Evolutionary conservation across 2,113 vertebrate species (phyloP).

Genomic region (Burhinus bistriatus): DNA sequence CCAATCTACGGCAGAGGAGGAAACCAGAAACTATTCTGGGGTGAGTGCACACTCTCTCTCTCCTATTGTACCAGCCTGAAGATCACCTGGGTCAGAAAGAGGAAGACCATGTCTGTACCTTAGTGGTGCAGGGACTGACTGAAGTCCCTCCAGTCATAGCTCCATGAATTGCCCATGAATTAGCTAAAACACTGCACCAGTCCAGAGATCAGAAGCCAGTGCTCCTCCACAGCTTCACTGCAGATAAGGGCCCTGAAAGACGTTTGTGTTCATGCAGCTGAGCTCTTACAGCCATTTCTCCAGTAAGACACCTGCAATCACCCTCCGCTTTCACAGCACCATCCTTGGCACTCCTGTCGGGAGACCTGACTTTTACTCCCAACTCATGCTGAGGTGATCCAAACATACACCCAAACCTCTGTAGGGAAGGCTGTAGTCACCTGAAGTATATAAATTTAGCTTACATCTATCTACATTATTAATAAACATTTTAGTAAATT

Average conservation of each 20-base stretch:
- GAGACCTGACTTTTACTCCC: background rate
- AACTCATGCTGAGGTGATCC: background rate
- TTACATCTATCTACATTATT: constrained; percentile 1
- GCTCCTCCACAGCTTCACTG: background rate
- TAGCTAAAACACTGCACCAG: background rate
- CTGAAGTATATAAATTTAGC: background rate
- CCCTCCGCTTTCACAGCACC: background rate
- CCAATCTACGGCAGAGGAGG: background rate
- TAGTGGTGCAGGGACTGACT: background rate
- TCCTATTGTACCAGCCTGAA: background rate
- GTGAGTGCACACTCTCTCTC: background rate
- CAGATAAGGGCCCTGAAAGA: background rate
- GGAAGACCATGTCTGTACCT: background rate
- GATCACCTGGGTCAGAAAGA: background rate
- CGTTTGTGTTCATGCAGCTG: accelerated
- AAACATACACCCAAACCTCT: background rate
- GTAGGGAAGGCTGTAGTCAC: background rate
- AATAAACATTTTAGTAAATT: constrained; percentile 21
- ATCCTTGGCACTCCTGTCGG: background rate
- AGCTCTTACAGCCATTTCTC: background rate
- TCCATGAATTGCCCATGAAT: background rate
- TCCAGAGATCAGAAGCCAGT: background rate
- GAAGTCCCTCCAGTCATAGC: background rate
- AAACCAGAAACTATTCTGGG: background rate
- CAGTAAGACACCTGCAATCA: background rate